Base-by-base conservation (phyloP, 92 coral and sea anemone genomes). In the Actinostola sp. region DNA sequence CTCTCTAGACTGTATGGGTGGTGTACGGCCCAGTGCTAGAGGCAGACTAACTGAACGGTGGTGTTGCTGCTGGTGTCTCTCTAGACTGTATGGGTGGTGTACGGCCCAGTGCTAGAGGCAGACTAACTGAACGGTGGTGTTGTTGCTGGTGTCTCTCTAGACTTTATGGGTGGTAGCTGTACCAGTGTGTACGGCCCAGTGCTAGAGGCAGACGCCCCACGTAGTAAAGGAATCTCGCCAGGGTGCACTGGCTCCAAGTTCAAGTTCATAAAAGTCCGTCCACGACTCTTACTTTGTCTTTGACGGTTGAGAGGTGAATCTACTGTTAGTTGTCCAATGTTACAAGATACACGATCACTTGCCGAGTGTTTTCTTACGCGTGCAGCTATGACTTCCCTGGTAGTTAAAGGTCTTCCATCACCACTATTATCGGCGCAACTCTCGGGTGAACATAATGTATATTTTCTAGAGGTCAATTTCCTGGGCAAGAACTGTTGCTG, bases 141-240 rank as follows among this genome's bases (percentile, higher is more conserved):
- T 0, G 82, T 61, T 0, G 81, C 36, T 0, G 86, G 75, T 2
- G 73, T 67, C n/a, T n/a, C n/a, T n/a, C n/a, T n/a, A 16, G 66
- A 72, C 19, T 89, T 84, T 23, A 95, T 88, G 2, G 99, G 99
- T 25, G 97, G 99, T 38, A 95, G 75, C 16, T 95, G 97, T 8
- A 95, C 91, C 16, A 95, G 61, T 9, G 93, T 52, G 69, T 84
- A 87, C 26, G 95, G 88, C 8, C 78, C 90, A 7, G 83, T 63
- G 8, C 81, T 46, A 2, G 89, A 78, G 1, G 85, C 63, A 1
- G 78, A 86, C 9, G 90, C 64, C 1, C 81, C 81, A 28, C 97
- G 77, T 14, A 87, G 82, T 54, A 91, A 71, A 42, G 97, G 85
- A 23, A 91, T 36, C n/a, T 87, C 97, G 13, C 93, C 58, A 0